Evolutionary conservation across 1,140 invertebrate genomes (phyloP).

Genomic region (Neodiprion virginianus): DNA sequence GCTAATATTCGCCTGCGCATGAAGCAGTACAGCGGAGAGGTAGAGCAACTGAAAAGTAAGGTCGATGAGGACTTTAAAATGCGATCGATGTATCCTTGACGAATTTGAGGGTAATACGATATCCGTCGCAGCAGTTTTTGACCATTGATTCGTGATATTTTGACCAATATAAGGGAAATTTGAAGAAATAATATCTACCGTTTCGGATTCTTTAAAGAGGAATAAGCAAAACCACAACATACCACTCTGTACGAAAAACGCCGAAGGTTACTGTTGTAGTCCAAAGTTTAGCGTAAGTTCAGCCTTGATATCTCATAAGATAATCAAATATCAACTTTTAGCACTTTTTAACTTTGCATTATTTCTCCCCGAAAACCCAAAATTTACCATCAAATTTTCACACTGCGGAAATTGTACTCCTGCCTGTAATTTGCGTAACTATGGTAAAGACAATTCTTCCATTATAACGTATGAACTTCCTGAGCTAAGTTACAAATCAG

Average conservation of each 20-base stretch:
- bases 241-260: no score
- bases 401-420: not conserved
- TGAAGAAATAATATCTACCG: no score
- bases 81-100: conserved; percentile 63
- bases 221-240: no score
- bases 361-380: not conserved
- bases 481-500: conserved; percentile 55
- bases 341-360: not conserved
- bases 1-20: conserved; percentile 66
- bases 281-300: no score
- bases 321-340: no score
- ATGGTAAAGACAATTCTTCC: conserved; percentile 6
- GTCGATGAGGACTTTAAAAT: conserved; percentile 59
- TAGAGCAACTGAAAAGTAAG: conserved; percentile 67
- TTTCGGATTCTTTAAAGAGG: no score
- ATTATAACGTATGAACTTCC: conserved; percentile 31
- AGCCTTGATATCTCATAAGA: not conserved
- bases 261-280: no score
- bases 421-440: not conserved
- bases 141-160: not conserved
- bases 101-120: conserved; percentile 9
- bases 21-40: conserved; percentile 69
- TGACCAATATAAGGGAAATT: no score
- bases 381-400: not conserved
- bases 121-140: not conserved